Base-by-base conservation (phyloP, 2,888 invertebrate genomes). In the Eulithis testata region DNA sequence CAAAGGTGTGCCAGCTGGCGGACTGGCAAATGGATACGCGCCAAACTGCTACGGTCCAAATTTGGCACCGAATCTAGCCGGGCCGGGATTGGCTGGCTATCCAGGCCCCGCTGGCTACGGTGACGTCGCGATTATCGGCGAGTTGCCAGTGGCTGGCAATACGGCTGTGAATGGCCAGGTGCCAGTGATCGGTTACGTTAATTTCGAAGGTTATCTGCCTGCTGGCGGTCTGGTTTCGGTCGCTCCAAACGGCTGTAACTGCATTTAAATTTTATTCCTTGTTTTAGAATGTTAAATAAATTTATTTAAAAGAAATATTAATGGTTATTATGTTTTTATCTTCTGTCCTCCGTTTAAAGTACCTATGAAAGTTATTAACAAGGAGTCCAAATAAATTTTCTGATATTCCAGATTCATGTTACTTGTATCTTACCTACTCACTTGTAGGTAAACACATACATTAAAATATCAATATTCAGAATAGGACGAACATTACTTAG, bases 111-210 rank as follows among this genome's bases (percentile, higher is more conserved):
- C 76, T 6, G 86, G 85, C 0, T 85, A 79, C 40, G 88, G 89
- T 0, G 89, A 90, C 60, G 79, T 90, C 0, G 72, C 81, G 0
- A 77, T 91, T 0, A 63, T 73, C 1, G 90, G 90, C 0, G 86
- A 88, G 45, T 66, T 90, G 73, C 90, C 89, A 72, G 87, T 89
- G 0, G 80, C 80, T 55, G 90, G 90, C 2, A 80, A 79, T 2
- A 89, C 90, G 0, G 80, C 81, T 1, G 78, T 90, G 0, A 61
- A 79, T 52, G 91, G 91, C 9, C 88, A 90, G 43, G 85, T 88
- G 63, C 90, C 91, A 69, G 87, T 91, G 0, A 86, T 91, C 69
- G 91, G 91, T 54, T 91, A 86, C 62, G 91, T 91, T 0, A 87
- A 86, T 2, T 91, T 91, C 60, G 91, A 91, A 60, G 91, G 91